Conservation (phyloP, 2,888 invertebrate species). For the Archaeoteleia sp. region DNA sequence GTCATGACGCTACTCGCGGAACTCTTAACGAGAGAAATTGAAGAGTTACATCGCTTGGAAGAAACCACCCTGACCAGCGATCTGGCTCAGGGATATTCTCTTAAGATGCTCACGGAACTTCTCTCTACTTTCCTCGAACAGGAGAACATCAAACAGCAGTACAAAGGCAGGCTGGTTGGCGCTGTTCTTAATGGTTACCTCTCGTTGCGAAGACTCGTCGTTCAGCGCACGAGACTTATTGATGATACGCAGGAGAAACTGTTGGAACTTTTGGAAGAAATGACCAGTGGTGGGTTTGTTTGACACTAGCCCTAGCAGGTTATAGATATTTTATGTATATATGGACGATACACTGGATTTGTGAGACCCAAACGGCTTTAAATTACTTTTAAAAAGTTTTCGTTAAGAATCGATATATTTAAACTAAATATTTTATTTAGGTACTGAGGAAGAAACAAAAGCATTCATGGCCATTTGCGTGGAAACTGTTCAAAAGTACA, state of each 20-base stretch:
- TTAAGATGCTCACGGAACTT: slow-evolving; percentile 92
- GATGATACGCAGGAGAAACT: slow-evolving; percentile 98
- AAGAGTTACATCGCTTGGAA: slow-evolving; percentile 90
- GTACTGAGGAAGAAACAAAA: slow-evolving; percentile 95
- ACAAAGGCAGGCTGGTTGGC: slow-evolving; percentile 91
- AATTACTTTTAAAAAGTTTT: too few relatives aligned
- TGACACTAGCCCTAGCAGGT: too few relatives aligned
- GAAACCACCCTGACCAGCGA: slow-evolving; percentile 95
- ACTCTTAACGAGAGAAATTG: slow-evolving; percentile 91
- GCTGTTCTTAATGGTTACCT: slow-evolving; percentile 96
- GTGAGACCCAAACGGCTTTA: background rate
- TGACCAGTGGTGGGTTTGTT: slow-evolving; percentile 97
- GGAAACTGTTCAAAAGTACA: slow-evolving; percentile 94
- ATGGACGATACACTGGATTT: background rate
- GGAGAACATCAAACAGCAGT: slow-evolving; percentile 89
- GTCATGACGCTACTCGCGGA: slow-evolving; percentile 90
- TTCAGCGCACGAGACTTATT: slow-evolving; percentile 94
- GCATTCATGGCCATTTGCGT: slow-evolving; percentile 98
- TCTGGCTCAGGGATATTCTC: slow-evolving; percentile 93
- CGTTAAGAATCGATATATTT: too few relatives aligned
- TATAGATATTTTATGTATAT: background rate
- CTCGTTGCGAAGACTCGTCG: slow-evolving; percentile 90
- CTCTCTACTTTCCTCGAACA: slow-evolving; percentile 92
- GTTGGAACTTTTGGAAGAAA: slow-evolving; percentile 93
- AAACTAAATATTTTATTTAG: slow-evolving; percentile 71